Evolutionary conservation across 2,888 invertebrate genomes (phyloP).

Genomic region (Drosophila fungiperda): DNA sequence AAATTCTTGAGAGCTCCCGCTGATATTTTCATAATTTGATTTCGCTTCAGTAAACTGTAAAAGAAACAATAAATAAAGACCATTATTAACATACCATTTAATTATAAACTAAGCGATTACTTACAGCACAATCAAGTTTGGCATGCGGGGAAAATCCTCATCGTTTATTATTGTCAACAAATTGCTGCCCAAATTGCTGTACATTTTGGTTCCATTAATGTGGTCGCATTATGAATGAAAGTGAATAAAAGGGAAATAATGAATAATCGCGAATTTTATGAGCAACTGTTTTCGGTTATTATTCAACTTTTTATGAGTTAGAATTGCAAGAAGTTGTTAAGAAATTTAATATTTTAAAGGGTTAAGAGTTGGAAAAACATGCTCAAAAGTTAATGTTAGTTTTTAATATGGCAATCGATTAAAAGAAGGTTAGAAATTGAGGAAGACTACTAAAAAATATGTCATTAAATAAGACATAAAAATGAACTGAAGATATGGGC

Average conservation of each 20-base stretch:
- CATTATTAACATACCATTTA: neutral
- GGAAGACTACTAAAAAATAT: neutral
- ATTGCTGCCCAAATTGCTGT: conserved; percentile 92
- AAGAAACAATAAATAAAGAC: conserved; percentile 74
- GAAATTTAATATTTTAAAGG: conserved; percentile 32
- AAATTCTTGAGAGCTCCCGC: conserved; percentile 92
- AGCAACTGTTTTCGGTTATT: conserved; percentile 26
- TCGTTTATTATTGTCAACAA: conserved; percentile 89
- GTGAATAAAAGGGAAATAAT: conserved; percentile 31
- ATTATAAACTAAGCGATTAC: conserved; percentile 81
- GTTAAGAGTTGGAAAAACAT: conserved; percentile 49
- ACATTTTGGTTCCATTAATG: conserved; percentile 40
- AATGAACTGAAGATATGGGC: neutral
- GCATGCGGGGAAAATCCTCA: conserved; percentile 90
- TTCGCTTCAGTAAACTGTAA: conserved; percentile 93
- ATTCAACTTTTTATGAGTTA: conserved; percentile 19
- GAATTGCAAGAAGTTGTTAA: conserved; percentile 21
- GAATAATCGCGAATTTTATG: conserved; percentile 39
- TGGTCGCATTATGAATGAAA: conserved; percentile 31
- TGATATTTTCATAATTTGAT: conserved; percentile 92
- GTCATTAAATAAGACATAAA: neutral
- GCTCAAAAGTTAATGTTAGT: conserved; percentile 38
- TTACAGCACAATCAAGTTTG: conserved; percentile 92
- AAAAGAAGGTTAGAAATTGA: neutral
- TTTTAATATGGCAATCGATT: neutral